phyloP scores from a whole-genome alignment of 2,888 invertebrate species.

The Acrobasis consociella region DNA sequence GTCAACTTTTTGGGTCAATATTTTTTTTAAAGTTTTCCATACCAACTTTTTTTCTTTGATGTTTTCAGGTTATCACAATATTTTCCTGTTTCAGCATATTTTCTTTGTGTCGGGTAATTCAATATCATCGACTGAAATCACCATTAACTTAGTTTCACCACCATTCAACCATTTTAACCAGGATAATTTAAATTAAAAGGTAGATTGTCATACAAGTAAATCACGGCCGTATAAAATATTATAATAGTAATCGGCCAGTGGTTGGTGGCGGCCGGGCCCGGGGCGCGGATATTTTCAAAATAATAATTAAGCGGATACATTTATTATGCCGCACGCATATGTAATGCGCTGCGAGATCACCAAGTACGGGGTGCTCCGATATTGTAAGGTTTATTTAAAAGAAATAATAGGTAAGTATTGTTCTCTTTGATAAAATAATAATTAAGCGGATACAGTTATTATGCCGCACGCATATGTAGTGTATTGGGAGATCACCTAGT shows the following conservation, averaged over 20 bases:
- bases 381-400: background rate
- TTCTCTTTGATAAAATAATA: constrained; percentile 63
- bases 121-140: too few relatives aligned
- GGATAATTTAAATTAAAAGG: too few relatives aligned
- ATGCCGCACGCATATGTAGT: constrained; percentile 71
- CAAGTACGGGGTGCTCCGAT: constrained; percentile 51
- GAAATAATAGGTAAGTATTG: background rate
- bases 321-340: constrained; percentile 74
- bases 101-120: too few relatives aligned
- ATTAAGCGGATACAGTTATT: constrained; percentile 82
- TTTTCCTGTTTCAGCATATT: too few relatives aligned
- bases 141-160: too few relatives aligned
- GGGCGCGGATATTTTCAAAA: constrained; percentile 80
- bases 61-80: too few relatives aligned
- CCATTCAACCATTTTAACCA: too few relatives aligned
- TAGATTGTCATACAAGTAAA: constrained; percentile 7
- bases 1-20: too few relatives aligned
- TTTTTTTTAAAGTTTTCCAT: too few relatives aligned
- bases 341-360: constrained; percentile 60
- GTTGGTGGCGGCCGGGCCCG: constrained; percentile 46
- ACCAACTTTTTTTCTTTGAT: too few relatives aligned
- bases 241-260: constrained; percentile 19
- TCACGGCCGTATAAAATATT: constrained; percentile 29
- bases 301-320: constrained; percentile 82
- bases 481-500: constrained; percentile 49